Percentiles rank a stretch among this genome's conserved stretches.
Conservation (phyloP, 2,113 vertebrate genomes). For the Megaptera novaeangliae region DNA sequence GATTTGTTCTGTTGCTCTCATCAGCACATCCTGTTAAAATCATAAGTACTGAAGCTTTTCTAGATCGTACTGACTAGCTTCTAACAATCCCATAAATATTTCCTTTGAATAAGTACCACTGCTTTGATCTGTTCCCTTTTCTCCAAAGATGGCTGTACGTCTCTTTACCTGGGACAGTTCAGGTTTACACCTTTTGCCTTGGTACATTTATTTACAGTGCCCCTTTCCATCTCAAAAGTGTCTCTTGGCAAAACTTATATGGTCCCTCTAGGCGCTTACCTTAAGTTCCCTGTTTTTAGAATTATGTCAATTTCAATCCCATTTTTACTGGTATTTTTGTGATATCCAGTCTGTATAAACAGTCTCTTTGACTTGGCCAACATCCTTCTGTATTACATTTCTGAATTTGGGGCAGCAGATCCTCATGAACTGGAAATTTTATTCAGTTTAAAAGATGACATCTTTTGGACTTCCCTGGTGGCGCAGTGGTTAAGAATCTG, state of each 20-base stretch:
- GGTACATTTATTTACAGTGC: too few species aligned
- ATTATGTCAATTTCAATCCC: background rate
- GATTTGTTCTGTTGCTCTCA: background rate
- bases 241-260: background rate
- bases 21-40: background rate
- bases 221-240: background rate
- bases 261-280: background rate
- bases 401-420: background rate
- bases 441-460: background rate
- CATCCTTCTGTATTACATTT: background rate
- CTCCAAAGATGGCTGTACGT: background rate
- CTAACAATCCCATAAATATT: background rate
- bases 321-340: background rate
- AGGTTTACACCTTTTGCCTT: background rate
- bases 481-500: too few species aligned
- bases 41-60: background rate
- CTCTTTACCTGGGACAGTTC: background rate
- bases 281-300: background rate
- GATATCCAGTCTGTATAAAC: background rate
- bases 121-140: background rate
- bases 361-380: background rate
- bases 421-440: background rate
- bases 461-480: background rate
- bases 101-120: background rate
- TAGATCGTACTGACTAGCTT: background rate